Base-by-base conservation (phyloP, 2,113 vertebrate genomes). In the Tachysurus fulvidraco region DNA sequence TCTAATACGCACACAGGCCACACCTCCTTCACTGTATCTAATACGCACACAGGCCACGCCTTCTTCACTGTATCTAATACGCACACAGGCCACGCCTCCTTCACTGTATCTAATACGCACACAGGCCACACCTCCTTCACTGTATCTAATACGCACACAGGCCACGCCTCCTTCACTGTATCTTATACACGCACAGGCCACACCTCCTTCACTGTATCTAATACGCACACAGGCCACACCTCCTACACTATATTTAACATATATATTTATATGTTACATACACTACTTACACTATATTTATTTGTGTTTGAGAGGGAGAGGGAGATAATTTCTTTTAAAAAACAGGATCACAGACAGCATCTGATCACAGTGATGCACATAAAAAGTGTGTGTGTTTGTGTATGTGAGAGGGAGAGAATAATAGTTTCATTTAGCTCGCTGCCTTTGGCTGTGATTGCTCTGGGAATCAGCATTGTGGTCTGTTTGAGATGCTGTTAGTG, bases 341-440 rank as follows among this genome's bases (percentile, higher is more conserved):
- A 57, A n/a, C 67, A 73, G 57, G 12, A 16, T 25, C 74, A 74
- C 74, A 84, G 81, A 83, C 21, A 50, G 73, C 52, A 52, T 25
- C 64, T 59, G 23, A 36, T 62, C 57, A 73, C 28, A 64, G 80
- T 86, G 36, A 82, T 76, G 12, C 44, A 76, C 44, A 76, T 4
- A 76, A 60, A 78, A n/a, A 62, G 55, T 67, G 46, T 54, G 74
- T 74, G 71, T 74, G 41, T 69, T 16, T 50, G 21, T 23, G 36
- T 41, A 16, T 71, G 67, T 71, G 67, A 36, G 36, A 36, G 36
- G 2, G 36, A 36, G 36, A 50, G 46, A 80, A 81, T 84, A 85
- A 84, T 77, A 28, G 84, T 87, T 88, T 28, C 17, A 86, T 88
- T 88, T 81, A 84, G 62, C 36, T 25, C 30, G 28, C 44, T 74